Conservation (phyloP, 1,140 invertebrate species). For the Proales similis region DNA sequence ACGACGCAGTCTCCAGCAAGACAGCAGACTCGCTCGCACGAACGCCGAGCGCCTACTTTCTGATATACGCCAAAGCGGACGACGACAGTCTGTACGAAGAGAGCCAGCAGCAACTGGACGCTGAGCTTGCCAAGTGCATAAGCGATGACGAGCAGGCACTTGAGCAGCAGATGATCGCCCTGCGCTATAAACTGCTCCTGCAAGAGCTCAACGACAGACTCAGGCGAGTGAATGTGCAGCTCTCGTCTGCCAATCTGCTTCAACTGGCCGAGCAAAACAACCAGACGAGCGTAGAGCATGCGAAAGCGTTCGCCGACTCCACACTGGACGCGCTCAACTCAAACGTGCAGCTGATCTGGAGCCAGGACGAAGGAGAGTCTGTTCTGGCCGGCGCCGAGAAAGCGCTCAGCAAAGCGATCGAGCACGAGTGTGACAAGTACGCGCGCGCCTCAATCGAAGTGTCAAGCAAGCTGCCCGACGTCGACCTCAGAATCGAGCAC, state of each 20-base stretch:
- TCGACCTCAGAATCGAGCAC: slow-evolving; percentile 15
- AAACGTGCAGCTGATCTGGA: too few species aligned
- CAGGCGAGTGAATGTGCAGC: neutral
- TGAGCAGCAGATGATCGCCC: slow-evolving; percentile 3
- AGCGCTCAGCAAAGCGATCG: slow-evolving; percentile 25
- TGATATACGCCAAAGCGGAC: slow-evolving; percentile 26
- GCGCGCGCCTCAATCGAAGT: neutral
- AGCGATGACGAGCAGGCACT: slow-evolving; percentile 1
- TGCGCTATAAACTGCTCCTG: slow-evolving; percentile 16
- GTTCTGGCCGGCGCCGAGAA: too few species aligned
- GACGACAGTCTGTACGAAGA: slow-evolving; percentile 10
- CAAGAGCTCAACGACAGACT: slow-evolving; percentile 6
- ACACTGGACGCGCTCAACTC: slow-evolving; percentile 7
- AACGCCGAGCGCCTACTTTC: slow-evolving; percentile 36
- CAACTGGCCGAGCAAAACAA: slow-evolving; percentile 23
- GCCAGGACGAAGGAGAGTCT: too few species aligned
- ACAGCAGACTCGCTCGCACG: slow-evolving; percentile 15
- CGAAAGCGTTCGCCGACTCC: slow-evolving; percentile 23
- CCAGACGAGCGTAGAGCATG: slow-evolving; percentile 31
- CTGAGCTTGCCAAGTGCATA: slow-evolving; percentile 9
- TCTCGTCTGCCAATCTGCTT: neutral
- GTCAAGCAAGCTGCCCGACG: slow-evolving; percentile 5
- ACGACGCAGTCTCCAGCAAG: neutral
- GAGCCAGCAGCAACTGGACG: neutral
- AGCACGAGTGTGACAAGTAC: slow-evolving; percentile 28